Percentiles rank a stretch among this genome's conserved stretches.
Evolutionary conservation across 2,113 vertebrate genomes (phyloP).

Genomic region (Micronisus gabar): DNA sequence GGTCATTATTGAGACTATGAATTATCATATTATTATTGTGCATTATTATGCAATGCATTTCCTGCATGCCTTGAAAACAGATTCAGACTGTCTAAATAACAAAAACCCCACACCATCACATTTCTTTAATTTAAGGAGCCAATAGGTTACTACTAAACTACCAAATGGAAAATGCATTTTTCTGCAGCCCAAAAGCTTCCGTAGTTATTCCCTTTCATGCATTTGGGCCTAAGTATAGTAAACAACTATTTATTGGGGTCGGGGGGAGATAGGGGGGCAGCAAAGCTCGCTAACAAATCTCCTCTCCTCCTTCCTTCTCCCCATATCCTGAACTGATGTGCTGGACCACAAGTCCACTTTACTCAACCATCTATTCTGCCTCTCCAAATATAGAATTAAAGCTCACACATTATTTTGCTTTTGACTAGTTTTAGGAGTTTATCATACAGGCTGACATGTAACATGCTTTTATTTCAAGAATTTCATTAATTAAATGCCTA

Average conservation of each 20-base stretch:
- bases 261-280: not conserved
- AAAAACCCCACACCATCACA: accelerated
- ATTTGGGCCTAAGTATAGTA: not conserved
- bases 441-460: not conserved
- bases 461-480: not conserved
- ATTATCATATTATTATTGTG: not conserved
- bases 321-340: not conserved
- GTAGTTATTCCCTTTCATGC: not conserved
- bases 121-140: not conserved
- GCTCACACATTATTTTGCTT: not conserved
- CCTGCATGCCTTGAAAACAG: not conserved
- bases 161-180: not conserved
- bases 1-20: not conserved
- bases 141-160: not conserved
- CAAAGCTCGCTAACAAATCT: not conserved
- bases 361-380: not conserved
- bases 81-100: not conserved
- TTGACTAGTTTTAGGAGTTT: not conserved
- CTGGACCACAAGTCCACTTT: not conserved
- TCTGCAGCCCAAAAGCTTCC: not conserved
- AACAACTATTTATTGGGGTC: not conserved
- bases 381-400: not conserved
- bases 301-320: not conserved
- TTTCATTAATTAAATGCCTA: not conserved
- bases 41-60: not conserved